Base-by-base conservation (phyloP, 2,113 vertebrate species). In the Diadophis punctatus region DNA sequence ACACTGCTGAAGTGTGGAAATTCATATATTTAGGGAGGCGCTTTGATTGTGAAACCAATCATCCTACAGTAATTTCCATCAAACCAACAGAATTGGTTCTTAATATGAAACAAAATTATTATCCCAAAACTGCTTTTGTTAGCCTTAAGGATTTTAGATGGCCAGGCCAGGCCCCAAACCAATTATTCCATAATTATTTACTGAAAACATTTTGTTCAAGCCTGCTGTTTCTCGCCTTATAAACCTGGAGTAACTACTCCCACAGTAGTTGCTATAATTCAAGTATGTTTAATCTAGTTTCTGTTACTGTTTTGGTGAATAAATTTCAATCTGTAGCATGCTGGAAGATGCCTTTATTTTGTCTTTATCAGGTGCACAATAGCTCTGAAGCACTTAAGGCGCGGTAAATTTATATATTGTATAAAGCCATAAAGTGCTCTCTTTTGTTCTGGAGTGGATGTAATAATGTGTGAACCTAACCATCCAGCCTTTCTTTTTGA, bases 161-260 rank as follows among this genome's bases (percentile, higher is more conserved):
- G n/a, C 48, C 80, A 1, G 5, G 14, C 34, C 84, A 90, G 4
- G 18, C 80, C 46, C 23, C 3, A 88, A 30, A 52, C 12, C 1
- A n/a, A 92, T 48, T 80, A 88, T 39, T 94, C 63, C 25, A 0
- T 23, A 90, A 93, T 93, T 93, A 93, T 93, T 93, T 90, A 93
- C 88, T 90, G 55, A 86, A 93, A 90, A 90, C 88, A 93, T 93
- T 90, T 89, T 93, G 88, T 53, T 86, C 46, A 52, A 20, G 80
- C 88, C 92, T 86, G 92, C 92, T 93, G 92, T 86, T 92, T 86
- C 34, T 90, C n/a, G 23, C 80, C 12, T 93, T 86, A 63, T 63
- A 63, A 93, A 90, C 80, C 74, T 86, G 88, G 80, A 20, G n/a
- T 60, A 93, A 90, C 55, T 3, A 89, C 68, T 93, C 92, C 80